phyloP scores from a whole-genome alignment of 1,140 invertebrate species.

The Drosophila oshimai region DNA sequence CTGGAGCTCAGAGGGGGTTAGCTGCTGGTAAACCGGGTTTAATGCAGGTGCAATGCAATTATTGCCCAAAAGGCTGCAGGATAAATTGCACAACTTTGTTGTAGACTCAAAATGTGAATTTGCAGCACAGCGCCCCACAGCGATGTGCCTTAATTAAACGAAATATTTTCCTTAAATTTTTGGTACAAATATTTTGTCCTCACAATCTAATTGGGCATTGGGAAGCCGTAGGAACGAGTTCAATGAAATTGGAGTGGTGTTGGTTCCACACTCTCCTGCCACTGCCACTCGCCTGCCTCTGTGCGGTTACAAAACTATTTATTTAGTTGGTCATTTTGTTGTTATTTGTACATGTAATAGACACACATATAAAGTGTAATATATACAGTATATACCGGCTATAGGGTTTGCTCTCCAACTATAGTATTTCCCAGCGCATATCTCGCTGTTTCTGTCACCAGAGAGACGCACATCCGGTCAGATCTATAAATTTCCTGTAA shows the following conservation, averaged over 20 bases:
- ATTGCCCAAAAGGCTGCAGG: not conserved
- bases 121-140: not conserved
- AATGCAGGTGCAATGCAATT: conserved; percentile 27
- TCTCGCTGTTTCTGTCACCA: conserved; percentile 65
- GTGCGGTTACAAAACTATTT: conserved; percentile 77
- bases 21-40: conserved; percentile 1
- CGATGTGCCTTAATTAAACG: not conserved
- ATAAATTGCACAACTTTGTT: not conserved
- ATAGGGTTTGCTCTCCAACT: conserved; percentile 34
- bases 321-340: conserved; percentile 80
- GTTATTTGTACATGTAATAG: conserved; percentile 78
- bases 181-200: conserved; percentile 1
- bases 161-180: not conserved
- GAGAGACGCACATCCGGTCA: conserved; percentile 75
- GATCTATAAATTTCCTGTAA: conserved; percentile 75
- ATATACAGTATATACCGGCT: conserved; percentile 22
- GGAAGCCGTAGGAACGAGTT: conserved; percentile 6
- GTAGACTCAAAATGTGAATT: not conserved
- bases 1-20: not conserved
- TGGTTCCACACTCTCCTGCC: not conserved
- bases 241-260: conserved; percentile 6
- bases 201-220: conserved; percentile 33
- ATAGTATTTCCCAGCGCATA: conserved; percentile 39
- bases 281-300: conserved; percentile 25
- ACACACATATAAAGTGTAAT: conserved; percentile 48